Conservation (phyloP, 2,888 invertebrate genomes). For the Sylvicola cinctus region DNA sequence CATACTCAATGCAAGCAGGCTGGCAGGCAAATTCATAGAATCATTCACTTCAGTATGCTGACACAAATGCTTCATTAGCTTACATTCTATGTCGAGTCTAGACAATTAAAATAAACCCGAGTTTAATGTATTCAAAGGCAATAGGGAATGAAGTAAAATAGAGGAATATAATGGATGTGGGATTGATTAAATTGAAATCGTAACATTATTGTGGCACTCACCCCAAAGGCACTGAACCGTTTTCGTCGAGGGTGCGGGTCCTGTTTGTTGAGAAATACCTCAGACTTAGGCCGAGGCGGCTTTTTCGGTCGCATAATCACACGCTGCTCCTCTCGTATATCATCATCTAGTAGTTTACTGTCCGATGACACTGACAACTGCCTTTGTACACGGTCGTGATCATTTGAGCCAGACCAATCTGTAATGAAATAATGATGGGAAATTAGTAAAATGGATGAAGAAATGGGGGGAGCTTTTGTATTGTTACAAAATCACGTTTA, state of each 20-base stretch:
- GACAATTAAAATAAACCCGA: too few species aligned
- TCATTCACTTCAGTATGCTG: too few species aligned
- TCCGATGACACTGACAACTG: slow-evolving; percentile 83
- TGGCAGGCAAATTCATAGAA: too few species aligned
- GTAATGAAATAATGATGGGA: slow-evolving; percentile 17
- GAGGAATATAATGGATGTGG: too few species aligned
- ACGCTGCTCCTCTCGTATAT: slow-evolving; percentile 70
- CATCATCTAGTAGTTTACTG: slow-evolving; percentile 78
- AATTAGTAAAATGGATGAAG: background rate
- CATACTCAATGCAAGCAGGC: too few species aligned
- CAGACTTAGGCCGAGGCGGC: slow-evolving; percentile 88
- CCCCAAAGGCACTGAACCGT: slow-evolving; percentile 93
- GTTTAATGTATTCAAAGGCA: too few species aligned
- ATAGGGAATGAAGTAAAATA: too few species aligned
- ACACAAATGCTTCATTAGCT: too few species aligned
- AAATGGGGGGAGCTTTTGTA: background rate
- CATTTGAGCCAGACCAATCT: slow-evolving; percentile 61
- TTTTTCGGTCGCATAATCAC: slow-evolving; percentile 79
- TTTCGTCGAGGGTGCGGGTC: slow-evolving; percentile 60
- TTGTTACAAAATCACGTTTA: too few species aligned
- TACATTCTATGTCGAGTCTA: too few species aligned
- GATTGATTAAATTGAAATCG: too few species aligned
- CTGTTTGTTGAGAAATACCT: slow-evolving; percentile 70
- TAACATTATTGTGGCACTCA: too few species aligned
- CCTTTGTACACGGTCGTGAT: slow-evolving; percentile 69